Evolutionary conservation across 2,113 vertebrate genomes (phyloP), one percentile per base, ranked within the genome.

Genomic region (Xenopus laevis): DNA sequence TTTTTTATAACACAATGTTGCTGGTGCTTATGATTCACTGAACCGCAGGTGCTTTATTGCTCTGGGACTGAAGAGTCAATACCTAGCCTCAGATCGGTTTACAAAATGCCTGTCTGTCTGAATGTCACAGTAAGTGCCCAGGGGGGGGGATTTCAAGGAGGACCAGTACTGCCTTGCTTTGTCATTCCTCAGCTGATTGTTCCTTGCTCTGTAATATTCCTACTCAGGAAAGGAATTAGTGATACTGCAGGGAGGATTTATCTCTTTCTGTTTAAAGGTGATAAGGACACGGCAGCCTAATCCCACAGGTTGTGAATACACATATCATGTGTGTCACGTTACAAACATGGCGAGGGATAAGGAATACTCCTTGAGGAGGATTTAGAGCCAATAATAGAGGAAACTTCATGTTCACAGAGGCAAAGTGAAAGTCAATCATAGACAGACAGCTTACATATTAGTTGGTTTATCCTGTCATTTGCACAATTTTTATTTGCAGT

Each of bases 281-380:
- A 92, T 91, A 92, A 92, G 89, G 89, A 90, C 87, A 90, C 0
- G 12, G 89, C 86, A 84, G 86, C 89, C 89, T 92, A 92, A 92
- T 92, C 89, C 90, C 87, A 85, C 68, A 84, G 87, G 86, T 86
- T 55, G 53, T 90, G 89, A 89, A 87, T 87, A 88, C 87, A 88
- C 89, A 90, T 92, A 91, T 91, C 87, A 85, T 87, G 81, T 78
- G 85, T n/a, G n/a, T n/a, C n/a, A n/a, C n/a, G n/a, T 65, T 16
- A 53, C 0, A 23, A 23, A 9, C 10, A 27, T 21, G 18, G 7
- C 16, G 53, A n/a, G 53, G 20, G 58, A 60, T 21, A 27, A 18
- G 18, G 1, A 60, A 12, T 27, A 23, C 58, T 10, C 20, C 58
- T 23, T 13, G 58, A 10, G 58, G 20, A 21, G 58, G 20, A 18